These are phyloP conservation scores for Polydrusus cervinus DNA, from an alignment of 2,888 invertebrate species.

Conservation along the genomic window DNA sequence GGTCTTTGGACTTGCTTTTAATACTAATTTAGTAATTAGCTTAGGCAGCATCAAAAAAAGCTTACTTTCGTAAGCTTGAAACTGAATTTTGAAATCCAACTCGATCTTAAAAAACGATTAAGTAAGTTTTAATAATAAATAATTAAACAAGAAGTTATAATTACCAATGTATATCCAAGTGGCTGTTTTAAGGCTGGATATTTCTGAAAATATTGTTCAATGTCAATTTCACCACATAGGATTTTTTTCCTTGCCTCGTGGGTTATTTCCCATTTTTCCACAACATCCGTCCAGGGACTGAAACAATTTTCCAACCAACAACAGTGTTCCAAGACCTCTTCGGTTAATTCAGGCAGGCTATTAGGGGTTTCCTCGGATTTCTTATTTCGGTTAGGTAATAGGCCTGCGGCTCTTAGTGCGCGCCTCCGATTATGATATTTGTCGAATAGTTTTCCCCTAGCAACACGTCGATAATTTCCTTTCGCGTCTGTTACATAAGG, in stretches of 20 bases:
- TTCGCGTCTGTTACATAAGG: background rate
- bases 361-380: constrained; percentile 1
- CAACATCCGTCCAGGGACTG: background rate
- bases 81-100: too few relatives aligned
- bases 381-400: background rate
- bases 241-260: background rate
- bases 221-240: background rate
- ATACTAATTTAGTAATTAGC: too few relatives aligned
- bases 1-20: background rate
- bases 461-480: constrained; percentile 4
- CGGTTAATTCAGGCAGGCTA: background rate
- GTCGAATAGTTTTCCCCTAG: too few relatives aligned
- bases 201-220: too few relatives aligned
- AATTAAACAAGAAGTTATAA: too few relatives aligned
- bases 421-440: constrained; percentile 7
- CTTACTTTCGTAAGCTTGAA: background rate
- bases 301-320: constrained; percentile 5
- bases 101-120: too few relatives aligned
- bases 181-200: too few relatives aligned
- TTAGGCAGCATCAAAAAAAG: too few relatives aligned
- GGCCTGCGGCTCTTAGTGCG: constrained; percentile 2
- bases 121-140: too few relatives aligned
- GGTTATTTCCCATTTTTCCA: background rate
- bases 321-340: background rate
- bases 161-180: too few relatives aligned